These are phyloP conservation scores for Oconnorella tubifera DNA, from an alignment of 2,888 invertebrate genomes.

Conservation along the genomic window DNA sequence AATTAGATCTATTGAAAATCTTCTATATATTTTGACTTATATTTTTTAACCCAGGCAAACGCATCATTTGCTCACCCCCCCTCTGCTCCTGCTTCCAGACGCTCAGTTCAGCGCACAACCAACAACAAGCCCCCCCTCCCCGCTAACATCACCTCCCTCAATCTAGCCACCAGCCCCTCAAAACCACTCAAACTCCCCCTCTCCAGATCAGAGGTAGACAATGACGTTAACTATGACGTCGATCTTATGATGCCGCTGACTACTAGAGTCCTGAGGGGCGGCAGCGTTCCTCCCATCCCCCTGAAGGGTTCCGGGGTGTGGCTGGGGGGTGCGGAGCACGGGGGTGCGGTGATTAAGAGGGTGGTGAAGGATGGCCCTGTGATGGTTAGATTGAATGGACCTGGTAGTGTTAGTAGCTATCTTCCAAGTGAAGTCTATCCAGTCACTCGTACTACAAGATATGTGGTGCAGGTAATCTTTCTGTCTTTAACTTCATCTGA, in stretches of 20 bases:
- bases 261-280: neutral
- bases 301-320: neutral
- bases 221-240: constrained; percentile 15
- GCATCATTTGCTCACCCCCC: constrained; percentile 5
- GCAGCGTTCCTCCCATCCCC: constrained; percentile 1
- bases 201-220: neutral
- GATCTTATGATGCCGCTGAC: constrained; percentile 13
- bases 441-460: neutral
- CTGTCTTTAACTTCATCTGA: too few relatives aligned
- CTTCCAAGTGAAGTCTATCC: neutral
- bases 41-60: constrained; percentile 1
- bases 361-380: neutral
- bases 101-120: neutral
- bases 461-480: constrained; percentile 1
- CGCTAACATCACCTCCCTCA: neutral
- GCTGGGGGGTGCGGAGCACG: neutral
- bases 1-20: too few relatives aligned
- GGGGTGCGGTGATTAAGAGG: neutral
- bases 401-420: neutral
- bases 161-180: constrained; percentile 1
- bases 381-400: neutral
- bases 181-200: neutral
- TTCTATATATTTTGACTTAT: too few relatives aligned
- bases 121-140: neutral
- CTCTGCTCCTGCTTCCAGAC: neutral